Conservation (phyloP, 2,888 invertebrate species). For the Pimpla rufipes region DNA sequence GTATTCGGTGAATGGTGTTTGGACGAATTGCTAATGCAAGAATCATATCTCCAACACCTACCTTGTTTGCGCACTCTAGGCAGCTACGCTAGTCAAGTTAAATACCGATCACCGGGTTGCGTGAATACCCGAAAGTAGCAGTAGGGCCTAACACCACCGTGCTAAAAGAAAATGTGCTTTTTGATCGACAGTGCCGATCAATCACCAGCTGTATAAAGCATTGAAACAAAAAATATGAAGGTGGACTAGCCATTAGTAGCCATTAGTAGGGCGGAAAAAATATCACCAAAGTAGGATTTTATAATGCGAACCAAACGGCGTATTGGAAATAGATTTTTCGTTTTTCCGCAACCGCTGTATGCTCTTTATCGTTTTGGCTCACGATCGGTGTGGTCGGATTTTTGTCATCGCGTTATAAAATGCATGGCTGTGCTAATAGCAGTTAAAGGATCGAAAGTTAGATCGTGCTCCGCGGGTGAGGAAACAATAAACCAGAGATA, state of each 20-base stretch:
- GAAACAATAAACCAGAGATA: neutral
- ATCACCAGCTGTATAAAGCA: slow-evolving; percentile 1
- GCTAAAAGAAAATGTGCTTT: neutral
- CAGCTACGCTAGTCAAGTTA: too few relatives aligned
- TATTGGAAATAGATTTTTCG: slow-evolving; percentile 78
- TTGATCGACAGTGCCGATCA: neutral
- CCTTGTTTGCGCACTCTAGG: too few relatives aligned
- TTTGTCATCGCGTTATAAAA: neutral
- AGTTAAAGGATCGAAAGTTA: neutral
- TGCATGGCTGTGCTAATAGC: neutral
- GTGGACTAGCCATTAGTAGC: neutral
- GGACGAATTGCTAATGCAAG: slow-evolving; percentile 74
- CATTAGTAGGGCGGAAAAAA: slow-evolving; percentile 18
- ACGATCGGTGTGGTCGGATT: neutral
- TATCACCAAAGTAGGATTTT: slow-evolving; percentile 49
- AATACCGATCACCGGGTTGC: too few relatives aligned
- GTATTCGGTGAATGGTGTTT: slow-evolving; percentile 71
- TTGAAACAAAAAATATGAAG: slow-evolving; percentile 17
- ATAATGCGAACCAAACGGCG: slow-evolving; percentile 61
- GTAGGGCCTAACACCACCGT: neutral
- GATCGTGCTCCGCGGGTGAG: neutral
- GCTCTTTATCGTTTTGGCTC: slow-evolving; percentile 27
- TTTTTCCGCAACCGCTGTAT: slow-evolving; percentile 65
- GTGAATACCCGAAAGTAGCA: too few relatives aligned
- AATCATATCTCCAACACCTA: neutral